Evolutionary conservation across 2,888 invertebrate genomes (phyloP), one percentile per base, ranked within the genome.

Genomic region (Drosophila mettleri): DNA sequence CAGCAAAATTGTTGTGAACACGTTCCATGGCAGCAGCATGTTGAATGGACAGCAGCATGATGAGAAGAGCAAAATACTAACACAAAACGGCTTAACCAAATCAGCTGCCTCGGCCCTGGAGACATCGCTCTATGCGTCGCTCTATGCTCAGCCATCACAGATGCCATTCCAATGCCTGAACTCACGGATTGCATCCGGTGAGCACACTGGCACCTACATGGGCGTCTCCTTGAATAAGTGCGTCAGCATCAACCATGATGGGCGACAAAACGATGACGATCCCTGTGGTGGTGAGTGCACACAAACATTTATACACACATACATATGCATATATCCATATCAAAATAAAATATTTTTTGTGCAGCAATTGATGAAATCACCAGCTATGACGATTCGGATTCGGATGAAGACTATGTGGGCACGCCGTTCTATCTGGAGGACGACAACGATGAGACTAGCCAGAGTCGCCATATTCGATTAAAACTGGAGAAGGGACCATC

Each of bases 1-100:
- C 66, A 88, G 75, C 66, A 92, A 92, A 80, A 90, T 91, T 53
- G 91, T 92, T 65, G 92, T 92, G 34, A 92, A 91, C 73, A 88
- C 91, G 65, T 92, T 92, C 78, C 92, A 92, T 74, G 91, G 90
- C 65, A 92, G 90, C 83, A 91, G 86, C 70, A 73, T 92, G 81
- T 80, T 92, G 52, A 91, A 67, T 70, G 78, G 89, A 16, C 90
- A 91, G 54, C 85, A 88, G 54, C 85, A 85, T 36, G 86, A 87
- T 31, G 90, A 91, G 54, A 91, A 91, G 69, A 80, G 78, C 53
- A 79, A 89, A 54, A 82, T 91, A 55, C 80, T 90, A 73, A 89
- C 89, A 10, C 90, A 90, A 70, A 90, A 91, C 62, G 91, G 90
- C 52, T 65, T 90, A 60, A 89, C 83, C 38, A 90, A 90, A 78